These are phyloP conservation scores for Syndactyla subalaris DNA, from an alignment of 2,797 vertebrate genomes.

Conservation along the genomic window DNA sequence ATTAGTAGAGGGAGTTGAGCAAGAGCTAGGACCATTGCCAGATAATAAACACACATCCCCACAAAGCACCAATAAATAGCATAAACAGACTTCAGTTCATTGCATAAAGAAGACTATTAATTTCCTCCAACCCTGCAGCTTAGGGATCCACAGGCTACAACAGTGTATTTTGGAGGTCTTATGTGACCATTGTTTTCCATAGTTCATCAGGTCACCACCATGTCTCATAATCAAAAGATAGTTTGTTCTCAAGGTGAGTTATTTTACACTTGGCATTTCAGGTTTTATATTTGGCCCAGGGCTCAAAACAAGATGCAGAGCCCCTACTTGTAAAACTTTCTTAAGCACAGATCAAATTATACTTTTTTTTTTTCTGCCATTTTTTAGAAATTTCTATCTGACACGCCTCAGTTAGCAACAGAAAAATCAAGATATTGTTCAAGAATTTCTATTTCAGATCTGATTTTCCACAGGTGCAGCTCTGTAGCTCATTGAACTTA, in stretches of 20 bases:
- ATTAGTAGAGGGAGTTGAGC: not conserved
- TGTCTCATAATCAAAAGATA: not conserved
- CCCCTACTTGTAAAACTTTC: not conserved
- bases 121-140: not conserved
- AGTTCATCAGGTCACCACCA: not conserved
- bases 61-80: slow-evolving; percentile 2
- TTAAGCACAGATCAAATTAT: not conserved
- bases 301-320: not conserved
- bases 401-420: not conserved
- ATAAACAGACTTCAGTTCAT: not conserved
- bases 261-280: not conserved
- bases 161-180: not conserved
- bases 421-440: not conserved
- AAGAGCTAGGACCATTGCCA: slow-evolving; percentile 28
- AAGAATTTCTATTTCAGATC: not conserved
- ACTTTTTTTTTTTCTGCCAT: fast-evolving
- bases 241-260: not conserved
- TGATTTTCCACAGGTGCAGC: not conserved
- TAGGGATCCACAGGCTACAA: not conserved
- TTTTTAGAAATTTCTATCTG: not conserved
- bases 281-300: not conserved
- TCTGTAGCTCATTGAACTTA: not conserved
- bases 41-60: not conserved
- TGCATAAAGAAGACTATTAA: not conserved
- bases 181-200: not conserved